These are phyloP conservation scores for Stramonita haemastoma DNA, from an alignment of 2,888 invertebrate genomes.

Conservation along the genomic window DNA sequence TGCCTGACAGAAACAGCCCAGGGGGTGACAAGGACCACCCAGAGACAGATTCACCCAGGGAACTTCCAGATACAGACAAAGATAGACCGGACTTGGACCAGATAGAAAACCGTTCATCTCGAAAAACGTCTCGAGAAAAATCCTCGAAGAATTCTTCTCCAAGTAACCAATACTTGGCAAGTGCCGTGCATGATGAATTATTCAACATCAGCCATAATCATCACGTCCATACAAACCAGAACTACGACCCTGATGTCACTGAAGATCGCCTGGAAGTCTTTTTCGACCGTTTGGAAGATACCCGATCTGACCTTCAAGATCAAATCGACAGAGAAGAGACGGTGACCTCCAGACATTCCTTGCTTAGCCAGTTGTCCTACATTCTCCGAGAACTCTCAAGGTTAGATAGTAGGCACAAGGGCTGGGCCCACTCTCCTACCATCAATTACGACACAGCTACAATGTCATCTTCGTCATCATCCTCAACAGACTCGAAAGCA, in stretches of 20 bases:
- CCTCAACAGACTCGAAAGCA: not conserved
- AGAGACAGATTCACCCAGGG: not conserved
- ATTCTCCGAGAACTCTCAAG: slow-evolving; percentile 6
- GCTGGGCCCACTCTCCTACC: no score
- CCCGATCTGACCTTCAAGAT: not conserved
- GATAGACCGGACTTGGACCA: not conserved
- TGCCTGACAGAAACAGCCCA: not conserved
- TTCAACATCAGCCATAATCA: not conserved
- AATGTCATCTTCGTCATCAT: not conserved
- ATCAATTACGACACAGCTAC: not conserved
- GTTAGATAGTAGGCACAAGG: not conserved
- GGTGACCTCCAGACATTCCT: not conserved
- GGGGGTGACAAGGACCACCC: not conserved
- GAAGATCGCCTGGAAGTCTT: slow-evolving; percentile 16
- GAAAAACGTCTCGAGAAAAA: not conserved
- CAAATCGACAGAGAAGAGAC: not conserved
- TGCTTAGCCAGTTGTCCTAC: not conserved
- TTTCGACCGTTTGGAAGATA: slow-evolving; percentile 4
- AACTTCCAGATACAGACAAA: not conserved
- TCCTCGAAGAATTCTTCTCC: not conserved
- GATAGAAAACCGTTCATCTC: no score
- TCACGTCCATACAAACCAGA: not conserved
- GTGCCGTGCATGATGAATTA: not conserved
- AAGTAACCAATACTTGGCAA: not conserved
- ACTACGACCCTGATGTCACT: not conserved